Percentiles rank a stretch among this genome's conserved stretches.
These are phyloP conservation scores for Euglossa dilemma DNA, from an alignment of 1,140 invertebrate species.

Conservation along the genomic window DNA sequence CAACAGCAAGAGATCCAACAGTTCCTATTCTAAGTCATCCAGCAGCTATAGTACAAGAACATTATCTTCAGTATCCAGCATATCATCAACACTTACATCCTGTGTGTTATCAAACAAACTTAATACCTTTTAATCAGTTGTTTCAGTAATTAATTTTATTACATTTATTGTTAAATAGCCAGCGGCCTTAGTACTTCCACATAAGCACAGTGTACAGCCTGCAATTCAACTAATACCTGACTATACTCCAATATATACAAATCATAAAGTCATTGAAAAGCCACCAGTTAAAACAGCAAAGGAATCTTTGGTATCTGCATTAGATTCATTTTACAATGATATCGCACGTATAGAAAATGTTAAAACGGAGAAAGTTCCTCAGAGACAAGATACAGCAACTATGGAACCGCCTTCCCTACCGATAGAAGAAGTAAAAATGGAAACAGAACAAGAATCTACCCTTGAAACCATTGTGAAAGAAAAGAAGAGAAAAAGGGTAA, in stretches of 20 bases:
- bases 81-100: slow-evolving; percentile 80
- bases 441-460: slow-evolving; percentile 38
- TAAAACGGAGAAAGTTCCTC: slow-evolving; percentile 50
- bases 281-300: slow-evolving; percentile 77
- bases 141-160: slow-evolving; percentile 20
- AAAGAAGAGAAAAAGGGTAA: slow-evolving; percentile 57
- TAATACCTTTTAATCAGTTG: background rate
- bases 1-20: slow-evolving; percentile 73
- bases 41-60: slow-evolving; percentile 76
- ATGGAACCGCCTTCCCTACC: slow-evolving; percentile 15
- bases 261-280: slow-evolving; percentile 79
- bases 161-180: slow-evolving; percentile 62
- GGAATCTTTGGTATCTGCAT: slow-evolving; percentile 79
- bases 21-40: slow-evolving; percentile 76
- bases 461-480: slow-evolving; percentile 36
- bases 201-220: slow-evolving; percentile 75
- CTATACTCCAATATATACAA: slow-evolving; percentile 78
- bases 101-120: slow-evolving; percentile 64
- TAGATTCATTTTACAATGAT: slow-evolving; percentile 86
- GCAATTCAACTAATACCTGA: slow-evolving; percentile 78
- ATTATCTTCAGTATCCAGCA: slow-evolving; percentile 78
- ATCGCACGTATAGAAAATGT: slow-evolving; percentile 83
- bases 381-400: slow-evolving; percentile 26
- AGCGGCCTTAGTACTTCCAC: slow-evolving; percentile 70
- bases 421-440: slow-evolving; percentile 36